Conservation (phyloP, 92 coral and sea anemone species). For the Montipora capitata region DNA sequence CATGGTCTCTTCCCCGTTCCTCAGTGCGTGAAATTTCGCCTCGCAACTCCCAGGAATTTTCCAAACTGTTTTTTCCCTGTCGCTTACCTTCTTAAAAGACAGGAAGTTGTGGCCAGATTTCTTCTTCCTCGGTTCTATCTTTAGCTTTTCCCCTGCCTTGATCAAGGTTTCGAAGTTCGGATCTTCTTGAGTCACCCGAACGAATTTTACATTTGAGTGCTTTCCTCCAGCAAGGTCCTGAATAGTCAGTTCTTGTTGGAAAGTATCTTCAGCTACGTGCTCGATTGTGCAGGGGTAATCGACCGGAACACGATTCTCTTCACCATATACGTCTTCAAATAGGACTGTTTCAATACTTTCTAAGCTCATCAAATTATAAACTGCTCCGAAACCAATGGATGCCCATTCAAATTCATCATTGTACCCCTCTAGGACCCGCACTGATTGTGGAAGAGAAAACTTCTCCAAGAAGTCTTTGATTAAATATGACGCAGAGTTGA, state of each 20-base stretch:
- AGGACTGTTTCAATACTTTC: conserved; percentile 45
- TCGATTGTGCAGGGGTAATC: conserved; percentile 38
- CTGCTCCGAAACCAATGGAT: conserved; percentile 33
- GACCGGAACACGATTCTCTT: conserved; percentile 44
- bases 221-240: conserved; percentile 34
- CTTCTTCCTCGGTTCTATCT: conserved; percentile 9
- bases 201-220: conserved; percentile 54
- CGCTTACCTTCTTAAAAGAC: conserved; percentile 36
- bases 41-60: conserved; percentile 46
- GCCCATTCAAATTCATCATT: conserved; percentile 17
- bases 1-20: conserved; percentile 49
- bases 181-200: conserved; percentile 58
- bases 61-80: conserved; percentile 11
- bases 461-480: conserved; percentile 43
- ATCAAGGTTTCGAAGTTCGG: conserved; percentile 41
- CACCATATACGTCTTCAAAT: conserved; percentile 33
- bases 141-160: conserved; percentile 29
- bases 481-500: neutral
- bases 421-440: conserved; percentile 44
- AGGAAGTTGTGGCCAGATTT: conserved; percentile 24
- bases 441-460: conserved; percentile 58
- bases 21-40: conserved; percentile 57
- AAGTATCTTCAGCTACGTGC: conserved; percentile 49
- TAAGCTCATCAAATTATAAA: conserved; percentile 20
- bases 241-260: conserved; percentile 39